A percentile compares a stretch with the other conserved stretches of the same genome.
Conservation (phyloP, 2,797 vertebrate species). For the Phoxinus dragarum region DNA sequence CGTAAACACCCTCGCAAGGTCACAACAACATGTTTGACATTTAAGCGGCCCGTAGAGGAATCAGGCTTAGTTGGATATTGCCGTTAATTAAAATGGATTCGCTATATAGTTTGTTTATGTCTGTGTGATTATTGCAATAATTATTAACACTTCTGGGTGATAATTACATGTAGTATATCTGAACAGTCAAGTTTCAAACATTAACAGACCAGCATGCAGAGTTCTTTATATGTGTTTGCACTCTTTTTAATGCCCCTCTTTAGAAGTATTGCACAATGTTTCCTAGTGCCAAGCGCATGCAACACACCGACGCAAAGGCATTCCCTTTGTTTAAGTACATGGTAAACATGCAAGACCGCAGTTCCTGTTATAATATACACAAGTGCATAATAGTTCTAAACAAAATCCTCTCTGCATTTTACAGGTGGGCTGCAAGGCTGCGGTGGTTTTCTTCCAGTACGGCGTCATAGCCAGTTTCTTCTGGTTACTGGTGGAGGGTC, state of each 20-base stretch:
- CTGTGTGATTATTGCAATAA: slow-evolving; percentile 9
- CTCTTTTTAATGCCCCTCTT: slow-evolving; percentile 19
- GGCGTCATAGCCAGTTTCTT: slow-evolving; percentile 96
- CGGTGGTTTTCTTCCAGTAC: slow-evolving; percentile 94
- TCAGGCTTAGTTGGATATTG: neutral
- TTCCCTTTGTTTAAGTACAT: slow-evolving; percentile 43
- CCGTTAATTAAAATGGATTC: neutral
- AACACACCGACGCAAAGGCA: slow-evolving; percentile 8
- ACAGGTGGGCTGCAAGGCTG: slow-evolving; percentile 91
- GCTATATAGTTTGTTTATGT: slow-evolving; percentile 2
- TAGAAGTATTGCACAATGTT: slow-evolving; percentile 37
- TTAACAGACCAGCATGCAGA: slow-evolving; percentile 14
- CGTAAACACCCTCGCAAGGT: slow-evolving; percentile 31
- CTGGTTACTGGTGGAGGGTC: slow-evolving; percentile 95
- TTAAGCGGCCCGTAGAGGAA: slow-evolving; percentile 2
- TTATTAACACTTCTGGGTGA: neutral
- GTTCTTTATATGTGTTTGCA: slow-evolving; percentile 41
- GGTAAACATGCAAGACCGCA: slow-evolving; percentile 13
- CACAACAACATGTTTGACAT: slow-evolving; percentile 36
- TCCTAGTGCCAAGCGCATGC: neutral
- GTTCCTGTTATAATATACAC: slow-evolving; percentile 42
- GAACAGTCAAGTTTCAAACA: slow-evolving; percentile 17
- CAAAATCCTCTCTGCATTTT: slow-evolving; percentile 41
- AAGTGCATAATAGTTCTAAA: slow-evolving; percentile 41
- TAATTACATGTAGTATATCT: neutral